Evolutionary conservation across 1,140 invertebrate genomes (phyloP).

Genomic region (Gryllus bimaculatus): DNA sequence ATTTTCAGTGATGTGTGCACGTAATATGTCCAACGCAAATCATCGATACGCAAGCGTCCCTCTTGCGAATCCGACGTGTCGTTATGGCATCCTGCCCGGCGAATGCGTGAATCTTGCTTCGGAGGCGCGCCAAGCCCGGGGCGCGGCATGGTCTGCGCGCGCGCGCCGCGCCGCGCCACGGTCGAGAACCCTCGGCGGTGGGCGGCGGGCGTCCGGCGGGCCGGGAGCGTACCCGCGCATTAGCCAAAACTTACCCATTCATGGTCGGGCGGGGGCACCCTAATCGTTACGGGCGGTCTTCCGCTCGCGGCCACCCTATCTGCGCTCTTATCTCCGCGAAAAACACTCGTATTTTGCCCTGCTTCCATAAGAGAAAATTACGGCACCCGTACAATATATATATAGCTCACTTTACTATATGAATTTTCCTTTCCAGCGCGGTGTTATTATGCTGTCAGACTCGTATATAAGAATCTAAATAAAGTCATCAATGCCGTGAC

Average conservation of each 20-base stretch:
- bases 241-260: constrained; percentile 3
- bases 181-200: too few species aligned
- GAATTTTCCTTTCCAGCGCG: not conserved
- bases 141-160: too few species aligned
- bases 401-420: constrained; percentile 5
- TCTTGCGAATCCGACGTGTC: too few species aligned
- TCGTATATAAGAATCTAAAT: constrained; percentile 5
- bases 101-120: too few species aligned
- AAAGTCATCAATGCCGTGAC: not conserved
- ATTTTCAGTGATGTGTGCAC: too few species aligned
- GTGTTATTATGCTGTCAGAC: constrained; percentile 3
- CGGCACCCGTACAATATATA: not conserved
- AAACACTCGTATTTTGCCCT: not conserved
- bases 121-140: too few species aligned
- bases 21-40: too few species aligned
- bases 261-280: not conserved
- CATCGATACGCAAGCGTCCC: too few species aligned
- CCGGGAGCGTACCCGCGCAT: not conserved
- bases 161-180: too few species aligned
- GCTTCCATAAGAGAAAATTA: constrained; percentile 4
- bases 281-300: not conserved
- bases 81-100: too few species aligned
- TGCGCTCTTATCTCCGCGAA: not conserved
- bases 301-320: not conserved
- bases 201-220: not conserved